These are phyloP conservation scores for Alligator sinensis DNA, from an alignment of 2,113 vertebrate species.

Conservation along the genomic window DNA sequence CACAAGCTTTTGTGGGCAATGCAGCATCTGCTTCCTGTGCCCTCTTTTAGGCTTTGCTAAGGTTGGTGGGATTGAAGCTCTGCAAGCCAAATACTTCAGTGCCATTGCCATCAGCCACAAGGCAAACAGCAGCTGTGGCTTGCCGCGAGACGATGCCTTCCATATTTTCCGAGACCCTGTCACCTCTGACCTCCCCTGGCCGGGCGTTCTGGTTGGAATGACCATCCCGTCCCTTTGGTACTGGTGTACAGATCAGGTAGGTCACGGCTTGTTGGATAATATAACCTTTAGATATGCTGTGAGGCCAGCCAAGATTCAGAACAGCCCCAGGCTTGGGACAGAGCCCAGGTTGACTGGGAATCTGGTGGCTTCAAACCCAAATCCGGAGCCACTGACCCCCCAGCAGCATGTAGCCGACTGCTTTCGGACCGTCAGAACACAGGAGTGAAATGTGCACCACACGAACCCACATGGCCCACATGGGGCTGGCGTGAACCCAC, in stretches of 20 bases:
- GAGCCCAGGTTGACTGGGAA: background rate
- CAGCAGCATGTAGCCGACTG: no score
- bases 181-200: slow-evolving; percentile 95
- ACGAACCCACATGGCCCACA: no score
- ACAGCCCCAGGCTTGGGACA: background rate
- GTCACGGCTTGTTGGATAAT: background rate
- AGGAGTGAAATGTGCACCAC: background rate
- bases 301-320: background rate
- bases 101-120: slow-evolving; percentile 85
- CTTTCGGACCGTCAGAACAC: background rate
- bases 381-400: background rate
- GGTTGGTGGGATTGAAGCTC: slow-evolving; percentile 88
- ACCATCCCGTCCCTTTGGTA: slow-evolving; percentile 96
- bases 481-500: no score
- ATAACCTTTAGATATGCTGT: background rate
- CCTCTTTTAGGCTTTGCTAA: slow-evolving; percentile 84
- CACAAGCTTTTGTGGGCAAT: background rate
- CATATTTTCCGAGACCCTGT: slow-evolving; percentile 93
- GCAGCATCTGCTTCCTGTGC: background rate
- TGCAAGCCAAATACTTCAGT: slow-evolving; percentile 83
- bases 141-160: slow-evolving; percentile 91
- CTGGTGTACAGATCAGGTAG: slow-evolving; percentile 98
- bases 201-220: slow-evolving; percentile 93
- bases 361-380: background rate
- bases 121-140: slow-evolving; percentile 90